A percentile compares a stretch with the other conserved stretches of the same genome.
These are phyloP conservation scores for Drosophila bocqueti DNA, from an alignment of 1,140 invertebrate species.

Conservation along the genomic window DNA sequence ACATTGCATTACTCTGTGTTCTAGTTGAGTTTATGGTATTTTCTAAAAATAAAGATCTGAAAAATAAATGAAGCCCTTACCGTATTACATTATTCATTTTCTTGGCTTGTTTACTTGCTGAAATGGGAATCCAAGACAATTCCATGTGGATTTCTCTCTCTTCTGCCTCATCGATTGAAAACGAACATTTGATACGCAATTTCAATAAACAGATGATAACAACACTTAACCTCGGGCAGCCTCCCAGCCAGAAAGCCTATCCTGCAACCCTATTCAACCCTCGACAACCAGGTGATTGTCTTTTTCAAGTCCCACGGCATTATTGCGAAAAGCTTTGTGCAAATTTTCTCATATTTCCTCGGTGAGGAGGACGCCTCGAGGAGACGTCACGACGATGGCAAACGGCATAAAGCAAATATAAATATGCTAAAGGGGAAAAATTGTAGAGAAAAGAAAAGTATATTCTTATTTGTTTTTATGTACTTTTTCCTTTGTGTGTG, in stretches of 20 bases:
- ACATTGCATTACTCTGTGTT: not conserved
- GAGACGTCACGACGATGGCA: slow-evolving; percentile 23
- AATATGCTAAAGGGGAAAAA: slow-evolving; percentile 20
- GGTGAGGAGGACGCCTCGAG: slow-evolving; percentile 27
- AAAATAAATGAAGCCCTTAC: not conserved
- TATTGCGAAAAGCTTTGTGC: slow-evolving; percentile 54
- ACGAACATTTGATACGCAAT: slow-evolving; percentile 47
- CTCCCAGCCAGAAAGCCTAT: too few species aligned
- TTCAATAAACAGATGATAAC: slow-evolving; percentile 57
- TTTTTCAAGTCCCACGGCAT: slow-evolving; percentile 42
- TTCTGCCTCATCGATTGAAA: slow-evolving; percentile 24
- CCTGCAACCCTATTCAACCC: slow-evolving; percentile 14
- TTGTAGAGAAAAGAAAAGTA: slow-evolving; percentile 5
- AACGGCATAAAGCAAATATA: slow-evolving; percentile 46
- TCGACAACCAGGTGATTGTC: slow-evolving; percentile 46
- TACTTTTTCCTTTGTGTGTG: slow-evolving; percentile 3
- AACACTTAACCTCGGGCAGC: slow-evolving; percentile 41
- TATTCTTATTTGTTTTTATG: slow-evolving; percentile 42
- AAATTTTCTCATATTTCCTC: slow-evolving; percentile 51
- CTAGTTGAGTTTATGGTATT: not conserved
- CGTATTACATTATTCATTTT: not conserved
- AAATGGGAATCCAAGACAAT: slow-evolving; percentile 12
- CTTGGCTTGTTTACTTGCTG: slow-evolving; percentile 13
- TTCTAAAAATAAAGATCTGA: not conserved
- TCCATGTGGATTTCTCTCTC: slow-evolving; percentile 17